Percentiles rank a stretch among this genome's conserved stretches.
phyloP scores from a whole-genome alignment of 2,113 vertebrate species.

The Myxocyprinus asiaticus region DNA sequence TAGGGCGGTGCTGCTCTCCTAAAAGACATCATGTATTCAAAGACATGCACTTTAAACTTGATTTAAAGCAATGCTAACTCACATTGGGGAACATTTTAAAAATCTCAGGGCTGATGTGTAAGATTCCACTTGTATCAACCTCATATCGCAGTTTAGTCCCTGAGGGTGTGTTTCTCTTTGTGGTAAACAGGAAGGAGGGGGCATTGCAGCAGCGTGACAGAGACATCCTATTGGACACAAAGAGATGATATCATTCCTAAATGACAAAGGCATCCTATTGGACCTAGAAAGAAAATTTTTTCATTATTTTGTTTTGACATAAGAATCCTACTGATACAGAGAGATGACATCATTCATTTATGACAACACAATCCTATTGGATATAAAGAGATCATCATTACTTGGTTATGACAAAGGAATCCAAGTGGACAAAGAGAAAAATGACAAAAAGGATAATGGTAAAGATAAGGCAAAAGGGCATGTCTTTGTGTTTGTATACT shows the following conservation, averaged over 20 bases:
- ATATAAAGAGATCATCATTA: too few relatives aligned
- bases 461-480: not conserved
- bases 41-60: not conserved
- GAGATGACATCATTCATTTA: too few relatives aligned
- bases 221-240: constrained; percentile 77
- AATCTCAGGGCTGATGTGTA: constrained; percentile 89
- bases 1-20: not conserved
- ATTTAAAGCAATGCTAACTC: constrained; percentile 44
- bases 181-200: constrained; percentile 93
- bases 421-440: too few relatives aligned
- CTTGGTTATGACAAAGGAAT: not conserved
- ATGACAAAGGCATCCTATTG: not conserved
- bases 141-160: constrained; percentile 94
- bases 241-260: not conserved
- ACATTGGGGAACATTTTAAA: constrained; percentile 98
- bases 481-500: constrained; percentile 44
- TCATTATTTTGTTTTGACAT: too few relatives aligned
- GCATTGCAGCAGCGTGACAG: constrained; percentile 95
- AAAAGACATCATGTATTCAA: not conserved
- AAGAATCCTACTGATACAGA: too few relatives aligned
- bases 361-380: too few relatives aligned
- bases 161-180: constrained; percentile 93
- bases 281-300: not conserved
- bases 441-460: too few relatives aligned
- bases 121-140: constrained; percentile 91